These are phyloP conservation scores for Coregonus clupeaformis DNA, from an alignment of 2,113 vertebrate genomes.

Conservation along the genomic window DNA sequence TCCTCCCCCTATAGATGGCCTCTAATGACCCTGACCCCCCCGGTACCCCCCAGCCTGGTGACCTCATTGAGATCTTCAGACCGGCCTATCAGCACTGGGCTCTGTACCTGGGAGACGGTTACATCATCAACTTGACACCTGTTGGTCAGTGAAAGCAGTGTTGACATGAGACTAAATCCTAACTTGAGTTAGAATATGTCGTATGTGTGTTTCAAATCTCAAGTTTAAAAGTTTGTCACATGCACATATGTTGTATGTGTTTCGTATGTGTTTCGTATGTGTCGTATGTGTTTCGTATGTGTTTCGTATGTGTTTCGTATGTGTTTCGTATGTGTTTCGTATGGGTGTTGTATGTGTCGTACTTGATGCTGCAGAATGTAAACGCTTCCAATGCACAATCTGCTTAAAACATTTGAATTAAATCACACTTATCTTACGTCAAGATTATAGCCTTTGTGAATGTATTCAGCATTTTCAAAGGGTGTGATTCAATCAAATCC, in stretches of 20 bases:
- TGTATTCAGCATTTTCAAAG: too few species aligned
- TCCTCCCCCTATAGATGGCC: slow-evolving; percentile 75
- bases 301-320: too few species aligned
- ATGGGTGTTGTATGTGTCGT: slow-evolving; percentile 58
- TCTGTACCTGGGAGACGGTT: slow-evolving; percentile 89
- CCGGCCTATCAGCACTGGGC: slow-evolving; percentile 91
- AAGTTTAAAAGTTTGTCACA: too few species aligned
- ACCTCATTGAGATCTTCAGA: slow-evolving; percentile 91
- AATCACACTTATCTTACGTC: too few species aligned
- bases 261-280: too few species aligned
- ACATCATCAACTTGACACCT: slow-evolving; percentile 86
- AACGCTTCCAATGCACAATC: too few species aligned
- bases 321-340: slow-evolving; percentile 57
- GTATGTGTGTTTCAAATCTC: too few species aligned
- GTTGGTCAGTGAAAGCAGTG: slow-evolving; percentile 75
- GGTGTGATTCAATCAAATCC: too few species aligned
- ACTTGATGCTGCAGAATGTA: slow-evolving; percentile 49
- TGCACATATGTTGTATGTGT: too few species aligned
- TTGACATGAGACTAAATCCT: too few species aligned
- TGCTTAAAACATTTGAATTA: too few species aligned
- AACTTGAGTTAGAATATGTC: too few species aligned
- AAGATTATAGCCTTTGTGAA: slow-evolving; percentile 39
- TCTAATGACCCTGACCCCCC: slow-evolving; percentile 66
- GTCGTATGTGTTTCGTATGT: slow-evolving; percentile 71
- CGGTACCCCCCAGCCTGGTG: slow-evolving; percentile 80